These are phyloP conservation scores for Chloroclystis v-ata DNA, from an alignment of 2,888 invertebrate genomes.

Conservation along the genomic window DNA sequence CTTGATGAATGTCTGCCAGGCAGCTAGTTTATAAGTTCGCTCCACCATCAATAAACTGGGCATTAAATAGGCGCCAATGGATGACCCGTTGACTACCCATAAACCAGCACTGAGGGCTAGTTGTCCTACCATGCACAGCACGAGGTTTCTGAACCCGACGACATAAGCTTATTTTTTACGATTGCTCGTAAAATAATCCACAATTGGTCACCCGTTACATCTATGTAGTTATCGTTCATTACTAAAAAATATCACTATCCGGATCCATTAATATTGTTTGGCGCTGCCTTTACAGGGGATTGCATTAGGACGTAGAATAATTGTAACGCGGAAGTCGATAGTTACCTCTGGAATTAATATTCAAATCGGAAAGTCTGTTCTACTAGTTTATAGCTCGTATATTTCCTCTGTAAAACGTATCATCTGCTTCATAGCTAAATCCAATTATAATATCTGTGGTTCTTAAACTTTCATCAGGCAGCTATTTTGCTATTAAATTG, in stretches of 20 bases:
- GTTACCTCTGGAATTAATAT: too few relatives aligned
- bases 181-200: constrained; percentile 38
- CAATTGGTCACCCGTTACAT: constrained; percentile 30
- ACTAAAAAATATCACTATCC: constrained; percentile 25
- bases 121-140: constrained; percentile 48
- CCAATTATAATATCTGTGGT: too few relatives aligned
- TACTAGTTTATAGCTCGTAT: too few relatives aligned
- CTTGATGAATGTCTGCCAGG: too few relatives aligned
- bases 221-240: not conserved
- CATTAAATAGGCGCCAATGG: constrained; percentile 55
- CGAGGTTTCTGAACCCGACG: constrained; percentile 40
- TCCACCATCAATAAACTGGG: constrained; percentile 48
- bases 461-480: too few relatives aligned
- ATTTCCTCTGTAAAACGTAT: too few relatives aligned
- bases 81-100: constrained; percentile 59
- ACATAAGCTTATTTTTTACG: constrained; percentile 51
- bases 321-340: not conserved
- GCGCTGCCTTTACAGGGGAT: constrained; percentile 23
- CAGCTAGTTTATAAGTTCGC: constrained; percentile 30
- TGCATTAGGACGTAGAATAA: constrained; percentile 15
- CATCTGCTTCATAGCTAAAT: too few relatives aligned
- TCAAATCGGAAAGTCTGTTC: too few relatives aligned
- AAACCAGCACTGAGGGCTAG: constrained; percentile 62
- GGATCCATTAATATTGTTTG: constrained; percentile 24
- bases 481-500: too few relatives aligned